Evolutionary conservation across 2,888 invertebrate species (phyloP), one percentile per base, ranked within the genome.

Genomic region (Chaetogeoica ovagalla): DNA sequence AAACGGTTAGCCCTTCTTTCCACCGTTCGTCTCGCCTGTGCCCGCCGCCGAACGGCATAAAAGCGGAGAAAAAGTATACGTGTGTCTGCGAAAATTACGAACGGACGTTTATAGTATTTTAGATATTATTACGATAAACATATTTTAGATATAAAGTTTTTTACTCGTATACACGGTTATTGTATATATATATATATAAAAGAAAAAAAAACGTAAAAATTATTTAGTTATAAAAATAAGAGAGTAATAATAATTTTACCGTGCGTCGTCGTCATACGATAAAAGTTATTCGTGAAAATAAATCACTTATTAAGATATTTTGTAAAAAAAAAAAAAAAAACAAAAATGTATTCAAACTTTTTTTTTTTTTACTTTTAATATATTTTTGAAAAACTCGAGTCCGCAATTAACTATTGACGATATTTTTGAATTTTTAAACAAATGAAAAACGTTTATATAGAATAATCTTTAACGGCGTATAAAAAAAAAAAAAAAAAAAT

Each of bases 51-150:
- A 57, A 19, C 39, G 52, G 13, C 74, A 57, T 65, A 39, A 65
- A 65, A 65, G 55, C 13, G 13, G 19, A 57, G 52, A 23, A 7
- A 74, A 74, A 74, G 65, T 30, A 30, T 30, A 30, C 30, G 30
- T 57, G 39, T 65, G 55, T 66, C 39, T 66, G 57, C 15, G 37
- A 74, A 74, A 39, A 74, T 57, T 65, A 63, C 23, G 17, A 66
- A 57, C 39, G 39, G 9, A 19, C 17, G 21, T 39, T 6, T 37
- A 17, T 55, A 19, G 13, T 69, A 55, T n/a, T 70, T n/a, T n/a
- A 70, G 37, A 13, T 65, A 57, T 57, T 65, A n/a, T 17, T n/a
- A n/a, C n/a, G 19, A 37, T 63, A 63, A 52, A 73, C 52, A 8
- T 70, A 8, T 68, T 11, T 48, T 48, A 11, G 48, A 48, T 9